Base-by-base conservation (phyloP, 2,888 invertebrate species). In the Heliconius ethilla region DNA sequence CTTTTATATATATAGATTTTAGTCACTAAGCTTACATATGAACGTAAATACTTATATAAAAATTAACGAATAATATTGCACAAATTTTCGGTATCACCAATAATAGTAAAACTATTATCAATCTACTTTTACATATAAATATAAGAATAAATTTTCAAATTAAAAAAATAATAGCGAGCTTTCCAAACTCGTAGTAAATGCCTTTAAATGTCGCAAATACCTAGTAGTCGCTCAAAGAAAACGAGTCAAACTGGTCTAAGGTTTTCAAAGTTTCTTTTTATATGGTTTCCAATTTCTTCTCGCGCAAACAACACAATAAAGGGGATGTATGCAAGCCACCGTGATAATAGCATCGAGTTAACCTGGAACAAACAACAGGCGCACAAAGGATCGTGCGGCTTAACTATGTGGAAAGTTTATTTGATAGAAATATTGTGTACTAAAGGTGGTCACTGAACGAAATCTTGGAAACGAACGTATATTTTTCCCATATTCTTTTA, bases 251-350 rank as follows among this genome's bases (percentile, higher is more conserved):
- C 90, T 81, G 84, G 90, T 89, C 84, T 86, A 84, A 84, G 82
- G 85, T 89, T 88, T 87, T 83, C 85, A 85, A 88, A 86, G 88
- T 86, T 85, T 85, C 83, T 86, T 88, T 88, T 86, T 89, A 86
- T 87, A 86, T 82, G 85, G 85, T 87, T 88, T 90, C 87, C 87
- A 89, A 91, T 91, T 91, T 89, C 88, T 89, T 89, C 84, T 85
- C 87, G 85, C 85, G 87, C 87, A 89, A 90, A 89, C 88, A 89
- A 87, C 85, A 84, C 86, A 86, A 87, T 87, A 85, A 85, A 80
- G 87, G 87, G 87, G 86, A 85, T 85, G 84, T 86, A 87, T 84
- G 89, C 87, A 86, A 84, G 85, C 84, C 83, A 88, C 86, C 87
- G 88, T 88, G 87, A 89, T 90, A 89, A 89, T 89, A 85, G 85